Evolutionary conservation across 2,797 vertebrate genomes (phyloP), one percentile per base, ranked within the genome.

Genomic region (Pelochelys cantorii): DNA sequence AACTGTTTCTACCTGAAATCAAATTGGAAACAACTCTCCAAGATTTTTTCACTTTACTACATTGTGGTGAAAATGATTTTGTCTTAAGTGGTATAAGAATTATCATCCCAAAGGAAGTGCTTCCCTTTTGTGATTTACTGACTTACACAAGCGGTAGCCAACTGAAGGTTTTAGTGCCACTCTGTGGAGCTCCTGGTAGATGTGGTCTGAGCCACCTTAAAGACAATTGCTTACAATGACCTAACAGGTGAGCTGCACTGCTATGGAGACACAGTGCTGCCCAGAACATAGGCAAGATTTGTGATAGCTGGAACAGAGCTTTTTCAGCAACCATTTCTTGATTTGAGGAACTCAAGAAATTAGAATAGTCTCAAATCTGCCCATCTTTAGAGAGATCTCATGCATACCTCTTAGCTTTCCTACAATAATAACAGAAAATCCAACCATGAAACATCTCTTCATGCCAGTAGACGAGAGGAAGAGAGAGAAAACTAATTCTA

Each of bases 381-480:
- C 81, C 53, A 55, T 54, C 57, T 84, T 87, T 57, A 18, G 18
- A 29, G 84, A 37, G 8, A 29, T 52, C 62, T 57, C 12, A 54
- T 65, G 55, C 34, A 23, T 15, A 84, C 20, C 48, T 55, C 55
- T 85, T 85, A 3, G 27, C 87, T n/a, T 92, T 88, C 71, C 68
- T 83, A 11, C 53, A 20, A 27, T 4, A 87, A 65, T 53, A 55
- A 79, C 54, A 71, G 5, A 71, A 71, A 71, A 34, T 29, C 86
- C 13, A 79, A 56, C 14, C 71, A n/a, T 62, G 5, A 6, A 37
- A 37, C 65, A 34, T 71, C 34, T 34, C 53, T 86, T 81, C 55
- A 31, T 81, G 53, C 56, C 14, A 90, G 59, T 62, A 90, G 95
- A 52, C 42, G 89, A 92, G 68, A 37, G 7, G 15, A 68, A 68